Evolutionary conservation across 2,888 invertebrate species (phyloP).

Genomic region (Platycheirus rosarum): DNA sequence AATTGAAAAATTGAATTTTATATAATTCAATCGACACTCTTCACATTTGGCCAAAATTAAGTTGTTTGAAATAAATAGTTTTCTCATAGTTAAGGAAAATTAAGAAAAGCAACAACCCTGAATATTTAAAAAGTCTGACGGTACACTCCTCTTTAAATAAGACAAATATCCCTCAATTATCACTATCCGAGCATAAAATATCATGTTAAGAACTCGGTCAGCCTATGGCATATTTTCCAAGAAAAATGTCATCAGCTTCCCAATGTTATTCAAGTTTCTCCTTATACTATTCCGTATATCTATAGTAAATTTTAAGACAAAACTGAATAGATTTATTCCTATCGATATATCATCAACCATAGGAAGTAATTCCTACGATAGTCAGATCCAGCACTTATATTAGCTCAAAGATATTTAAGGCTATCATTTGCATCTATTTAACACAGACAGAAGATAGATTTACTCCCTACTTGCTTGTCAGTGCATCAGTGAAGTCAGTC

Average conservation of each 20-base stretch:
- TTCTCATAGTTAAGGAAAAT: no score
- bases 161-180: slow-evolving; percentile 6
- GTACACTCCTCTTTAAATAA: background rate
- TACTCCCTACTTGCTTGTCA: slow-evolving; percentile 68
- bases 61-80: no score
- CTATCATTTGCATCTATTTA: slow-evolving; percentile 74
- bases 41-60: no score
- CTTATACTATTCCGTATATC: slow-evolving; percentile 13
- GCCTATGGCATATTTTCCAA: slow-evolving; percentile 65
- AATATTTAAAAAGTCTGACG: no score
- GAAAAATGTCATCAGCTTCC: slow-evolving; percentile 63
- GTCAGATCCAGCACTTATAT: background rate
- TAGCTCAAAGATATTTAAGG: slow-evolving; percentile 70
- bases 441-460: slow-evolving; percentile 69
- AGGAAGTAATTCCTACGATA: no score
- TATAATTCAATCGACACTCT: no score
- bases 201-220: slow-evolving; percentile 55
- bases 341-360: slow-evolving; percentile 68
- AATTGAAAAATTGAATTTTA: no score
- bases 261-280: slow-evolving; percentile 32
- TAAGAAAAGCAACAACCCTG: no score
- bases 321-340: slow-evolving; percentile 66
- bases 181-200: slow-evolving; percentile 36
- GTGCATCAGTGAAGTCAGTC: slow-evolving; percentile 56
- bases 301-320: slow-evolving; percentile 47